phyloP scores from a whole-genome alignment of 2,888 invertebrate genomes.

The Scelioninae gen. 1 region DNA sequence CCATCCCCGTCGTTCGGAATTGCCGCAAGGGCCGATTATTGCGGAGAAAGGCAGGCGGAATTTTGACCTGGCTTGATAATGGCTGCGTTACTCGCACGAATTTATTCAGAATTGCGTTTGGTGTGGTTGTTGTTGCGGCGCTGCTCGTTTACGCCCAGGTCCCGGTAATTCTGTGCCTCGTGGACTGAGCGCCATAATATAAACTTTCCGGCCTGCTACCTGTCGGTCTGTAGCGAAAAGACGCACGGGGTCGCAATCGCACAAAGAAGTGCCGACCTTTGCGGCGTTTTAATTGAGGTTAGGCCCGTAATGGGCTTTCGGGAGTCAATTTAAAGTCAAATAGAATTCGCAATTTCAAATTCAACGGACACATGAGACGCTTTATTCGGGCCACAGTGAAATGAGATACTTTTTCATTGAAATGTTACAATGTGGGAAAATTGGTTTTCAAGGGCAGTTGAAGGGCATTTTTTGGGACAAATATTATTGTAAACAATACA shows the following conservation, averaged over 20 bases:
- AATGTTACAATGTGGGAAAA: conserved; percentile 14
- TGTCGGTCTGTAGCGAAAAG: conserved; percentile 56
- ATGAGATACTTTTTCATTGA: conserved; percentile 18
- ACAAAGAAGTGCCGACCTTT: conserved; percentile 59
- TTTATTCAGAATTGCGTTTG: conserved; percentile 68
- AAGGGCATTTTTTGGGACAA: too few relatives aligned
- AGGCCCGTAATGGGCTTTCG: conserved; percentile 56
- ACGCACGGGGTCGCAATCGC: conserved; percentile 51
- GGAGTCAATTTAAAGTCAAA: conserved; percentile 64
- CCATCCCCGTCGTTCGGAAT: conserved; percentile 6
- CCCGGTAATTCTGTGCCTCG: conserved; percentile 53
- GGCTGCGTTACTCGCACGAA: conserved; percentile 50
- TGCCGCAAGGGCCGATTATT: conserved; percentile 41
- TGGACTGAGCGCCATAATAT: conserved; percentile 49
- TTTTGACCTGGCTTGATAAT: conserved; percentile 66
- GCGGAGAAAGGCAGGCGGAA: conserved; percentile 37
- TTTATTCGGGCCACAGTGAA: conserved; percentile 31
- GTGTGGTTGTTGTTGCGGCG: conserved; percentile 71
- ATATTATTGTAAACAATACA: too few relatives aligned
- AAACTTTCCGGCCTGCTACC: conserved; percentile 54
- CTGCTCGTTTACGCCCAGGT: conserved; percentile 65
- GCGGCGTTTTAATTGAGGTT: conserved; percentile 62
- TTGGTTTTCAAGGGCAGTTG: not conserved
- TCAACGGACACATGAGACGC: conserved; percentile 7
- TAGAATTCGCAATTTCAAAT: conserved; percentile 53